Evolutionary conservation across 2,797 vertebrate species (phyloP), one percentile per base, ranked within the genome.

Genomic region (Hybognathus amarus): DNA sequence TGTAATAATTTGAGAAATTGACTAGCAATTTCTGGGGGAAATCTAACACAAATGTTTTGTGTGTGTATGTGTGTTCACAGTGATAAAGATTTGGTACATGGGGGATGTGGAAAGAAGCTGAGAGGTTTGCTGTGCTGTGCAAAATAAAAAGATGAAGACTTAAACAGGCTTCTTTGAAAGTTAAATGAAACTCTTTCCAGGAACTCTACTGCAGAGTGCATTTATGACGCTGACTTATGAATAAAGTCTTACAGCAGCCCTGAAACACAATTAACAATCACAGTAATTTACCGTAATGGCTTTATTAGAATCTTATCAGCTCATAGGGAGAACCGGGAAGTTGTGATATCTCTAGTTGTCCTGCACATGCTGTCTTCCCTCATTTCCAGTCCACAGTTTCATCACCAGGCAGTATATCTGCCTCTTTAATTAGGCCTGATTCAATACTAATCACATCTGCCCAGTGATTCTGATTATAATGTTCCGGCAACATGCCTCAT

Each of bases 381-480:
- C 38, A 63, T 27, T 76, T 64, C 80, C 47, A 36, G 33, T 42
- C 30, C 42, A 24, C 66, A 45, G 74, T 78, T 77, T 68, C 56
- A 79, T 74, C 79, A 78, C 56, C 68, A 80, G 33, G 68, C 70
- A 70, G 45, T 79, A 52, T 75, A 86, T 86, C 80, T 82, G 77
- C 83, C 84, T 68, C 75, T 80, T 87, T 91, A 91, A 94, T 93
- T 90, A 91, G 77, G 61, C 82, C 77, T 91, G 80, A 90, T 91
- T 93, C 87, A 89, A 89, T 87, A 88, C 66, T 90, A 91, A 92
- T 91, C 88, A 88, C 85, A 89, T 93, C 85, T 83, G 84, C 82
- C 79, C 68, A 80, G 85, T 86, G 79, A 86, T 90, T 83, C 89
- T 85, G 87, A 89, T 90, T 83, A 86, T 90, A 90, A 93, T 92